These are phyloP conservation scores for Hipposideros armiger DNA, from an alignment of 2,113 vertebrate species.

Conservation along the genomic window DNA sequence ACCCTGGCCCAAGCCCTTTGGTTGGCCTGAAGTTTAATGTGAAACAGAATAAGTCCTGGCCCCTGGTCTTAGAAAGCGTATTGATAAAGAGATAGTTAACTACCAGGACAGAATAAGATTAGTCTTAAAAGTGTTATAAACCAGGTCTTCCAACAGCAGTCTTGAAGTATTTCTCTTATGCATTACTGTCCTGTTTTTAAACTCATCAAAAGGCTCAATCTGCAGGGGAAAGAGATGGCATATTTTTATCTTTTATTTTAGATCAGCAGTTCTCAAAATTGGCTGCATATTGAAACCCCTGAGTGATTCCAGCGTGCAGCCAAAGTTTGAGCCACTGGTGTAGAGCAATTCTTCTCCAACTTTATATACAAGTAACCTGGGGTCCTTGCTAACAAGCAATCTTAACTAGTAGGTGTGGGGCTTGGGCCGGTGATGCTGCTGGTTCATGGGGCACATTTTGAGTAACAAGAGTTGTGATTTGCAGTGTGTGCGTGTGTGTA, in stretches of 20 bases:
- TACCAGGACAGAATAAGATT: not conserved
- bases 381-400: not conserved
- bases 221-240: not conserved
- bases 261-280: not conserved
- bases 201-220: not conserved
- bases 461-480: not conserved
- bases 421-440: not conserved
- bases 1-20: not conserved
- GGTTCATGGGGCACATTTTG: not conserved
- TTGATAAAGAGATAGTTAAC: not conserved
- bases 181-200: constrained; percentile 1
- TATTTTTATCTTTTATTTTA: not conserved
- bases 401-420: not conserved
- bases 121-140: not conserved
- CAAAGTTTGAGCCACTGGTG: not conserved
- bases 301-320: not conserved
- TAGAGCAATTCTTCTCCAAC: not conserved
- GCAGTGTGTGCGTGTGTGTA: not conserved
- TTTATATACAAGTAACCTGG: not conserved
- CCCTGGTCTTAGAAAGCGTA: not conserved
- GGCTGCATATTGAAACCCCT: not conserved
- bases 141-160: not conserved
- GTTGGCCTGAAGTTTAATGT: not conserved
- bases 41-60: not conserved
- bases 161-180: not conserved